Evolutionary conservation across 2,888 invertebrate genomes (phyloP).

Genomic region (Metallyticus violacea): DNA sequence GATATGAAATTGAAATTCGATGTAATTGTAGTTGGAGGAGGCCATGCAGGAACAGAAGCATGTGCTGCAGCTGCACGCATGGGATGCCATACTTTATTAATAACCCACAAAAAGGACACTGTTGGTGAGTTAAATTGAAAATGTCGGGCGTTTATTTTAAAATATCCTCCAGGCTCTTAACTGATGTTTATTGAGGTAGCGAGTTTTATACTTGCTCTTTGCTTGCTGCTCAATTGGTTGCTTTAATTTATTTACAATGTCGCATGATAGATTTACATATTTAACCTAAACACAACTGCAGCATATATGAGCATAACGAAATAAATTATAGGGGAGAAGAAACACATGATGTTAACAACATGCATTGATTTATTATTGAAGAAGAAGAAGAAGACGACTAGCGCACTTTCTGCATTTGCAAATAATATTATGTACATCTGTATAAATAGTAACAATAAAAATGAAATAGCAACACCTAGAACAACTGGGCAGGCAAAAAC

Average conservation of each 20-base stretch:
- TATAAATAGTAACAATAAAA: no score
- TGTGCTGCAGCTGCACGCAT: constrained; percentile 79
- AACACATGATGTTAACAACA: no score
- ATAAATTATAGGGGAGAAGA: no score
- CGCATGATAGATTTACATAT: no score
- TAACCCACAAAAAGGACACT: constrained; percentile 80
- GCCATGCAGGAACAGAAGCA: constrained; percentile 89
- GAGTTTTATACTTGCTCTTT: background rate
- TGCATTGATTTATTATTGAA: no score
- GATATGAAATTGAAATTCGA: constrained; percentile 49
- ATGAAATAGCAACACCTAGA: no score
- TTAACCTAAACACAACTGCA: no score
- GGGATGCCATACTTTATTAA: constrained; percentile 72
- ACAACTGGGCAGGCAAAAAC: no score
- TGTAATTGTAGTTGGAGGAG: constrained; percentile 85
- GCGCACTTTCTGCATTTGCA: no score
- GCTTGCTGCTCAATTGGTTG: background rate
- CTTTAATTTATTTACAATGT: background rate
- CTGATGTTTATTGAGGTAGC: background rate
- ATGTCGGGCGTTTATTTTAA: background rate
- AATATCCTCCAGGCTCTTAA: background rate
- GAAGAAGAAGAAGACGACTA: no score
- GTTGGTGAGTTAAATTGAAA: constrained; percentile 55
- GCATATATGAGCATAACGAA: no score
- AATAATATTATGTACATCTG: no score